Base-by-base conservation (phyloP, 2,113 vertebrate genomes). In the Ginglymostoma cirratum region DNA sequence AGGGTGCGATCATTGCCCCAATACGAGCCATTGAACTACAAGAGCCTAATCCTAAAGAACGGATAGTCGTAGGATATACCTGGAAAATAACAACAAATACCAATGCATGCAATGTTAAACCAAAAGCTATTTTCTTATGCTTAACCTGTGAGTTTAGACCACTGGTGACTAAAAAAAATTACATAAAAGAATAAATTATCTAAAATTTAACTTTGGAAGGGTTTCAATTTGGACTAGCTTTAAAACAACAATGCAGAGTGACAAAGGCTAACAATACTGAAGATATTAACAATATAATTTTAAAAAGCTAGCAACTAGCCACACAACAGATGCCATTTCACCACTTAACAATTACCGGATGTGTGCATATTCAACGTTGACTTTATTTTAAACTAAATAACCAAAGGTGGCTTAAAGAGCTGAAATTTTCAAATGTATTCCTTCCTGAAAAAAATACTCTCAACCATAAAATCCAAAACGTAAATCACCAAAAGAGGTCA, bases 1-100 rank as follows among this genome's bases (percentile, higher is more conserved):
- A 99, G 0, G 99, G 99, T 0, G 98, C 99, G 1, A 99, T 98
- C 98, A 99, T 99, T 0, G 98, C 99, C 45, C 99, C 99, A 2
- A 99, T 98, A 3, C 98, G 98, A 96, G 99, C 99, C 96, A 99
- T 97, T 0, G 99, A 98, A 2, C 98, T 99, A 1, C 99, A 99
- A 96, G 98, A 99, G 7, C 99, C 99, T 98, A 99, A 98, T 15
- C 99, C 99, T 83, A 99, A 96, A 0, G 99, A 98, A 0, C 98
- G 97, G 86, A 98, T 98, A 0, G 97, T 97, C 0, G 99, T 99
- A 3, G 99, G 99, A 96, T 99, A 99, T 87, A 99, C 99, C 99
- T 99, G 48, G 97, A 30, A 78, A 80, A 42, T 45, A 17, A 52
- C 24, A 87, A n/a, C 1, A 96, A 94, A n/a, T 55, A 78, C 94